Conservation (phyloP, 2,888 invertebrate species). For the Monochamus alternatus region DNA sequence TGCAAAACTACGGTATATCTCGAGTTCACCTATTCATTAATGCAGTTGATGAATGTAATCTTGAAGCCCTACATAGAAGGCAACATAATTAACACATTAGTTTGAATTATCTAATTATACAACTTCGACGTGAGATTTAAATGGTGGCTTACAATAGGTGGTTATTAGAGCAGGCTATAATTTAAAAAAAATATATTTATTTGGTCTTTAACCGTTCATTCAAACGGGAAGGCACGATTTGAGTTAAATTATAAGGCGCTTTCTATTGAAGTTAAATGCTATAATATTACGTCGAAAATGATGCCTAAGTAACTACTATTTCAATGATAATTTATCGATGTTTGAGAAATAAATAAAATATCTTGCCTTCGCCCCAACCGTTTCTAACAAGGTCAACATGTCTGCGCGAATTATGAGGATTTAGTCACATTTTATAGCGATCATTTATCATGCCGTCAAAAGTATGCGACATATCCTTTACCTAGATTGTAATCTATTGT, state of each 20-base stretch:
- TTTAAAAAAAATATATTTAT: slow-evolving; percentile 13
- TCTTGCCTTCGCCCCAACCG: slow-evolving; percentile 18
- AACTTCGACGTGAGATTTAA: not conserved
- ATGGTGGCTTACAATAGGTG: not conserved
- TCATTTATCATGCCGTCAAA: not conserved
- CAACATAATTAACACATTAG: not conserved
- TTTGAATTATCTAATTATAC: slow-evolving; percentile 10
- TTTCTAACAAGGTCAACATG: slow-evolving; percentile 32
- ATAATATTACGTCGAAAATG: slow-evolving; percentile 4
- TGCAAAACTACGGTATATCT: too few relatives aligned
- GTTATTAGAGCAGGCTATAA: slow-evolving; percentile 2
- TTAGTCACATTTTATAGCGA: slow-evolving; percentile 2
- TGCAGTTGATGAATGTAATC: too few relatives aligned
- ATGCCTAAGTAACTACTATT: slow-evolving; percentile 3
- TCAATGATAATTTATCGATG: slow-evolving; percentile 16
- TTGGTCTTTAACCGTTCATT: slow-evolving; percentile 1
- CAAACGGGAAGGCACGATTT: slow-evolving; percentile 1
- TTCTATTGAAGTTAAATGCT: slow-evolving; percentile 9
- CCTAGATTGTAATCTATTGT: too few relatives aligned
- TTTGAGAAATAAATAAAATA: slow-evolving; percentile 25
- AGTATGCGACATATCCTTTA: not conserved
- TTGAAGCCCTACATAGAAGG: too few relatives aligned
- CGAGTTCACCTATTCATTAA: too few relatives aligned
- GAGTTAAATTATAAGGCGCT: not conserved
- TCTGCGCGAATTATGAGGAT: slow-evolving; percentile 27